Base-by-base conservation (phyloP, 2,113 vertebrate genomes). In the Tylochromis polylepis region DNA sequence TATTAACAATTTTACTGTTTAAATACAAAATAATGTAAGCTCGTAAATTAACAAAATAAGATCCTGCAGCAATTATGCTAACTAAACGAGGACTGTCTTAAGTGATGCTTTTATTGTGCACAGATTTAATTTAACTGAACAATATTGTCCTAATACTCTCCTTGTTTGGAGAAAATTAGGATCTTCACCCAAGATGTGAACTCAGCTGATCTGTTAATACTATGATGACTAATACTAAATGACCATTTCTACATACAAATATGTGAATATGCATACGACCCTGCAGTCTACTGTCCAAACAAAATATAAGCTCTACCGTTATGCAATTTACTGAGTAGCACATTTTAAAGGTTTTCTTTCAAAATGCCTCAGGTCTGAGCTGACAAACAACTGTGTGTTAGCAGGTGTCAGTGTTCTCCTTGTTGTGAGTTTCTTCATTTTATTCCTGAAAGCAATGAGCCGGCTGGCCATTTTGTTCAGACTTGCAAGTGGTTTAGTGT, bases 381-480 rank as follows among this genome's bases (percentile, higher is more conserved):
- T 96, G 94, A 96, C 95, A 96, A 97, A 96, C 95, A 96, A 92
- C 95, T 94, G 92, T 95, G 93, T 82, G 57, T 81, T 93, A 96
- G 96, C 95, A 96, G 92, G 95, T 94, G 91, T 96, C 95, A 96
- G 91, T 94, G 94, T 95, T 96, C 96, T 95, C 95, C 96, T 96
- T 96, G 95, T 96, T 97, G 95, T 96, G 96, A 96, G 96, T 97
- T 97, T 92, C 96, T 96, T 96, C 97, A 95, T 98, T 97, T 97
- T 96, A 97, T 97, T 96, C 97, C 97, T 97, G 96, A 97, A 97
- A 96, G 96, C 97, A 98, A 98, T 98, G 98, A 98, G 97, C 97
- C 98, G 96, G 95, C 95, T 94, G 96, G 96, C 96, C 97, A 97
- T 98, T 98, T 97, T 97, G 96, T 95, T 96, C 97, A 96, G 97